phyloP scores from a whole-genome alignment of 53 echinoderm and acorn worm species.

The Mesocentrotus franciscanus region DNA sequence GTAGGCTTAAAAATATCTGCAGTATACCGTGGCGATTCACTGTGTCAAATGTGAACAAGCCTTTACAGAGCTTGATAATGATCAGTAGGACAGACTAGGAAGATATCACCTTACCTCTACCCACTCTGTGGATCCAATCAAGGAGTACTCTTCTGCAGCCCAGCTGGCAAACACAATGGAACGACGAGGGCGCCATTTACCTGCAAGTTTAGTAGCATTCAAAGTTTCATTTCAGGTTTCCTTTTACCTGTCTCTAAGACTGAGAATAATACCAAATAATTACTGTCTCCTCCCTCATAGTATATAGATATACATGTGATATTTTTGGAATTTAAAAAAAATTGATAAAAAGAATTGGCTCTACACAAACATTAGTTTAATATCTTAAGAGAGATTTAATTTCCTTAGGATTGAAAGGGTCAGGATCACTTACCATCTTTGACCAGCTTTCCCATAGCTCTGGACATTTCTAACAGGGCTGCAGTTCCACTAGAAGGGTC shows the following conservation, averaged over 20 bases:
- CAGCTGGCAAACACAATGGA: constrained; percentile 97
- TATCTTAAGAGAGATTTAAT: too few species aligned
- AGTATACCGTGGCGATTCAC: too few species aligned
- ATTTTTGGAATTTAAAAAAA: too few species aligned
- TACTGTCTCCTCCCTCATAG: too few species aligned
- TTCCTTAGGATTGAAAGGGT: not conserved
- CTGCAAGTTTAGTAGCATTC: constrained; percentile 46
- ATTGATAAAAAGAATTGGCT: too few species aligned
- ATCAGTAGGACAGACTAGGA: too few species aligned
- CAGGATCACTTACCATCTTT: constrained; percentile 75
- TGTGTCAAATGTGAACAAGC: too few species aligned
- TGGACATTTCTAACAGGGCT: constrained; percentile 85
- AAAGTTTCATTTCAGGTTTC: not conserved
- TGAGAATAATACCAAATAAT: not conserved
- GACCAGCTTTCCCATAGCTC: constrained; percentile 87
- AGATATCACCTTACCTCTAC: constrained; percentile 77
- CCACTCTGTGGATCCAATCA: constrained; percentile 97
- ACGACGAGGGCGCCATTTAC: constrained; percentile 92
- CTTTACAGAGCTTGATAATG: too few species aligned
- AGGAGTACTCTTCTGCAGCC: constrained; percentile 94
- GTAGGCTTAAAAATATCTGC: too few species aligned
- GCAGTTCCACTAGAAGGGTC: constrained; percentile 98
- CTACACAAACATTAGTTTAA: too few species aligned
- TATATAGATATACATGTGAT: too few species aligned
- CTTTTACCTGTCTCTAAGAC: not conserved